These are phyloP conservation scores for Solen grandis DNA, from an alignment of 1,140 invertebrate genomes.

Conservation along the genomic window DNA sequence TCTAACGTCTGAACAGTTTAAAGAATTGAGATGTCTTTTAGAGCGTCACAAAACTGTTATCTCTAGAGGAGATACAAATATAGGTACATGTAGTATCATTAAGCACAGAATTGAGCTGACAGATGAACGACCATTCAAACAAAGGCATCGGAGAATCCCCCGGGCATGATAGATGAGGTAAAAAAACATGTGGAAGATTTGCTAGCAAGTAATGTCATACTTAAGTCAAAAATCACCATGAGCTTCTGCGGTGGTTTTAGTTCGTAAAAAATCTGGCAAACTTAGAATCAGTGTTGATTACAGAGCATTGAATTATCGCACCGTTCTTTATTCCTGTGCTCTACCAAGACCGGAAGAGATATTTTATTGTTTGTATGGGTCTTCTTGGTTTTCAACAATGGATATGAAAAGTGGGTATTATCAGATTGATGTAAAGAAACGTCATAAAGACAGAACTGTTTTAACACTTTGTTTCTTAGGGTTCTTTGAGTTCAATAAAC, in stretches of 20 bases:
- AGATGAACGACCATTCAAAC: neutral
- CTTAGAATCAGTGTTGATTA: neutral
- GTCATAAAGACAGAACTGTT: neutral
- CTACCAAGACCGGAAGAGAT: neutral
- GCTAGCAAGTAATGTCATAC: neutral
- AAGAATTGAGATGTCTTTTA: neutral
- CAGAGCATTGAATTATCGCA: neutral
- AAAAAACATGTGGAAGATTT: neutral
- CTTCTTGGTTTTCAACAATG: neutral
- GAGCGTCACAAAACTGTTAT: neutral
- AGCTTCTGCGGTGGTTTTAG: neutral
- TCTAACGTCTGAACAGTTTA: too few species aligned
- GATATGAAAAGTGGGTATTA: neutral
- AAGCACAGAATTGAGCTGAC: neutral
- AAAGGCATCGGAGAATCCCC: constrained; percentile 8
- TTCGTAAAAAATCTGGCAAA: neutral
- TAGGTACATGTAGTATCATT: neutral
- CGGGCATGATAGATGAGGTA: neutral
- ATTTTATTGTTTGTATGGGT: neutral
- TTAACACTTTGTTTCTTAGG: constrained; percentile 13
- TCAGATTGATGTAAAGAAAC: neutral
- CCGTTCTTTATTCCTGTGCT: neutral
- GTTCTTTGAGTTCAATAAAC: constrained; percentile 8
- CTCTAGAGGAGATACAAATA: neutral
- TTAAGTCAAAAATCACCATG: constrained; percentile 3